Evolutionary conservation across 2,888 invertebrate species (phyloP).

Genomic region (Harpagoxenus sublaevis): DNA sequence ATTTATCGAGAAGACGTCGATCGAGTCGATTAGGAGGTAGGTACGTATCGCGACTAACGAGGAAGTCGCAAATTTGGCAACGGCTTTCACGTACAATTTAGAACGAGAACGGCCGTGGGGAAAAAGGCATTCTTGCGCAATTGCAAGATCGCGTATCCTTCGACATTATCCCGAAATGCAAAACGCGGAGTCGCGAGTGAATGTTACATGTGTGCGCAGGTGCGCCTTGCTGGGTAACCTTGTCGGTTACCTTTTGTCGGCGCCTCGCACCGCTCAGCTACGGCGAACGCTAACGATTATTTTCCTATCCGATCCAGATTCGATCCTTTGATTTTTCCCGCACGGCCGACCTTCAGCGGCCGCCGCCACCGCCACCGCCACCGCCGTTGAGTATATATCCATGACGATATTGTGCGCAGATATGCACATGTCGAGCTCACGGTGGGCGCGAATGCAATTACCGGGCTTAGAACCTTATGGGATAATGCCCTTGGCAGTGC

Average conservation of each 20-base stretch:
- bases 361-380: background rate
- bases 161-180: conserved; percentile 61
- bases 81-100: conserved; percentile 38
- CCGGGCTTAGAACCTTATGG: conserved; percentile 59
- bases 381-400: conserved; percentile 22
- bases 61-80: conserved; percentile 67
- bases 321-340: conserved; percentile 76
- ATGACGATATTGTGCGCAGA: conserved; percentile 24
- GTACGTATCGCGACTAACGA: conserved; percentile 54
- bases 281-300: conserved; percentile 65
- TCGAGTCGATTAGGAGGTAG: conserved; percentile 39
- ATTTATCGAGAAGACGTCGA: conserved; percentile 54
- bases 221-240: conserved; percentile 48
- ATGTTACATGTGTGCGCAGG: conserved; percentile 60
- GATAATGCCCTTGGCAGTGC: conserved; percentile 69
- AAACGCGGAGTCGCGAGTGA: conserved; percentile 49
- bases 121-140: conserved; percentile 58
- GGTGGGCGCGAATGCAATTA: conserved; percentile 64
- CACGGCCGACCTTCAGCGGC: conserved; percentile 61
- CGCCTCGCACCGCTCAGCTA: conserved; percentile 24
- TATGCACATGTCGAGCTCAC: conserved; percentile 10
- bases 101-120: conserved; percentile 35
- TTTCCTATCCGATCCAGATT: conserved; percentile 68
- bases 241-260: conserved; percentile 60
- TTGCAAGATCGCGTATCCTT: conserved; percentile 40